Evolutionary conservation across 2,888 invertebrate species (phyloP).

Genomic region (Branchipolynoe longqiensis): DNA sequence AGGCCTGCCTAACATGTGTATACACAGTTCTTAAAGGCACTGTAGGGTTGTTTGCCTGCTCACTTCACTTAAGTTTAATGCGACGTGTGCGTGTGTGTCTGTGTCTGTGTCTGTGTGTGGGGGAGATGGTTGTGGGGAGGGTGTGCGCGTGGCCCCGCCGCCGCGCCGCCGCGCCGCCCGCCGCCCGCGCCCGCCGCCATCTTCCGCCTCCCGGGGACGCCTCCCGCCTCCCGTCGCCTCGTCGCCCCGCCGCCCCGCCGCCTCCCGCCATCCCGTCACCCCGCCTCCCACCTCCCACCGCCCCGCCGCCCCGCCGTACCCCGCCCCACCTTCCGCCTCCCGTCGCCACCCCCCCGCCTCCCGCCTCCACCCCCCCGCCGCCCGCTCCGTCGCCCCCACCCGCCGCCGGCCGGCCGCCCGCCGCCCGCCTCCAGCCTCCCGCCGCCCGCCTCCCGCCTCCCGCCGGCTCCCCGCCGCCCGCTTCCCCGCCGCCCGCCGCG

Average conservation of each 20-base stretch:
- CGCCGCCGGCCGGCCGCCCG: neutral
- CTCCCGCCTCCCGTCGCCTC: neutral
- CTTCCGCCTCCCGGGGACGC: neutral
- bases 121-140: too few relatives aligned
- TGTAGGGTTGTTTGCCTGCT: conserved; percentile 23
- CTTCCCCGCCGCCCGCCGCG: neutral
- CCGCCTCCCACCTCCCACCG: neutral
- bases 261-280: too few relatives aligned
- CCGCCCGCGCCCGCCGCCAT: neutral
- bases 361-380: neutral
- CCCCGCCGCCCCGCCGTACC: neutral
- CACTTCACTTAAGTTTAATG: conserved; percentile 49
- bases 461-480: neutral
- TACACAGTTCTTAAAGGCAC: too few relatives aligned
- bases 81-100: too few relatives aligned
- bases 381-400: neutral
- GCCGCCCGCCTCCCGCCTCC: neutral
- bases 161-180: neutral
- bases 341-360: neutral
- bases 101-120: too few relatives aligned
- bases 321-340: neutral
- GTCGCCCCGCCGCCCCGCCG: neutral
- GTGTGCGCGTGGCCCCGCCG: neutral
- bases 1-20: too few relatives aligned
- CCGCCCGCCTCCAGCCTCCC: neutral